Percentiles rank a stretch among this genome's conserved stretches.
These are phyloP conservation scores for Hydrozoanthus gracilis DNA, from an alignment of 92 coral and sea anemone species.

Conservation along the genomic window DNA sequence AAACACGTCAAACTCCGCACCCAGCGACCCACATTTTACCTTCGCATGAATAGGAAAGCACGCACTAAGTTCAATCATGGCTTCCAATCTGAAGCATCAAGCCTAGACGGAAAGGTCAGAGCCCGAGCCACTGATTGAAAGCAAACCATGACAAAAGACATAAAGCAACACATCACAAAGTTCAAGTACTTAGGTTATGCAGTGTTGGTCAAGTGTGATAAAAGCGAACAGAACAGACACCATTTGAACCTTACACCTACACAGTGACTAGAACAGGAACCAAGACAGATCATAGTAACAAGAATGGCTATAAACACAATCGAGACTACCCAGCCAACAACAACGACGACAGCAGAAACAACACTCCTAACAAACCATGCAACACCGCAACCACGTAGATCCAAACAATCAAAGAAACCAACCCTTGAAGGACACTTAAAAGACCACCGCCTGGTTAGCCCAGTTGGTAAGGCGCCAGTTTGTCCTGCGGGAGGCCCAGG, in stretches of 20 bases:
- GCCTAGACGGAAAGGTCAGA: constrained; percentile 55
- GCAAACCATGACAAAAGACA: background rate
- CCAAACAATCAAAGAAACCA: no score
- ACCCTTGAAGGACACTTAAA: no score
- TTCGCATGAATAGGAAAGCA: no score
- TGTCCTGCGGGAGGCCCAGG: no score
- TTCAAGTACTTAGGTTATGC: background rate
- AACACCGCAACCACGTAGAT: background rate
- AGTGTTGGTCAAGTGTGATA: constrained; percentile 19
- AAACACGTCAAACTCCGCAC: no score
- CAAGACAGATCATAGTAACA: background rate
- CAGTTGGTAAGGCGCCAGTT: no score
- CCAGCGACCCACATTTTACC: no score
- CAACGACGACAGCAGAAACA: background rate
- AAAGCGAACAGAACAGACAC: constrained; percentile 36
- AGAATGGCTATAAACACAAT: background rate
- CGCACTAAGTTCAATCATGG: no score
- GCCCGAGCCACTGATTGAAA: constrained; percentile 40
- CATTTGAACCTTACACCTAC: constrained; percentile 21
- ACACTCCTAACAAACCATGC: background rate
- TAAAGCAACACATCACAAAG: background rate
- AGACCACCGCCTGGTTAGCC: no score
- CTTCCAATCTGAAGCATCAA: constrained; percentile 25
- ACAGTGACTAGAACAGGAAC: background rate
- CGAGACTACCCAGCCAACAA: background rate